These are phyloP conservation scores for Brienomyrus longianalis DNA, from an alignment of 2,113 vertebrate genomes.

Conservation along the genomic window DNA sequence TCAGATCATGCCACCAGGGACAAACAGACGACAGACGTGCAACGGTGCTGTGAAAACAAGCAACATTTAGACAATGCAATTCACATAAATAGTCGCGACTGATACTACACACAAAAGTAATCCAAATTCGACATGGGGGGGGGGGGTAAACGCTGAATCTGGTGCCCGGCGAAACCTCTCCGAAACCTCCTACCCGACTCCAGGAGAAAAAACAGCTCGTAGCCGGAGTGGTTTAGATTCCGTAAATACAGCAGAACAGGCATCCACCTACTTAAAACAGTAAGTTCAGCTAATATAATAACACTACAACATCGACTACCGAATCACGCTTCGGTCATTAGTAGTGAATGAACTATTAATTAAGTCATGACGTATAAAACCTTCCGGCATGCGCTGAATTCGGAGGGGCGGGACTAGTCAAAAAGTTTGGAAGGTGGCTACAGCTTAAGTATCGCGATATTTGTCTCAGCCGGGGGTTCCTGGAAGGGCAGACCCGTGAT, in stretches of 20 bases:
- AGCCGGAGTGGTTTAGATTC: neutral
- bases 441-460: constrained; percentile 13
- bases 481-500: constrained; percentile 11
- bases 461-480: neutral
- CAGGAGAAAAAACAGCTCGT: neutral
- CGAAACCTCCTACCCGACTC: neutral
- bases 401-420: neutral
- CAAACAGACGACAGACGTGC: neutral
- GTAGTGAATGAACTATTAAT: neutral
- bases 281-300: neutral
- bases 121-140: neutral
- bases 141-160: neutral
- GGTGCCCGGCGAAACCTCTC: neutral
- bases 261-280: neutral
- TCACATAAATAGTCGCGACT: neutral
- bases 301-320: neutral
- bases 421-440: neutral
- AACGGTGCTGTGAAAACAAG: neutral
- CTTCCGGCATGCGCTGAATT: neutral
- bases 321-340: neutral
- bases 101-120: neutral
- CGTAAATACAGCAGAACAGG: neutral
- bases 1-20: neutral
- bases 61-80: neutral
- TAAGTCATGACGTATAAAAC: neutral